Conservation (phyloP, 2,797 vertebrate genomes). For the Rhinoraja longicauda region DNA sequence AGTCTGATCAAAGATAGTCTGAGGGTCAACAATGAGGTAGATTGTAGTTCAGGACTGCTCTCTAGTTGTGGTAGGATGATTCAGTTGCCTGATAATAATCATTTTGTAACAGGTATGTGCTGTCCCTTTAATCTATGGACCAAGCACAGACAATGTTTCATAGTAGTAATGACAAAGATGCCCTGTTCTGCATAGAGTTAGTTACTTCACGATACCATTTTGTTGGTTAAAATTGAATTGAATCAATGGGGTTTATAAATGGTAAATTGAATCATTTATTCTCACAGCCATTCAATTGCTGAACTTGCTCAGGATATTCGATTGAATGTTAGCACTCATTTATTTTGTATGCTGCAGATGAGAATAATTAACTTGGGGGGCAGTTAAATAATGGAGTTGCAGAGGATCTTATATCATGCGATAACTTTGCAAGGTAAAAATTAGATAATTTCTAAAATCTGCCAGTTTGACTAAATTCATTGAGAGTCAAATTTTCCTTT, state of each 20-base stretch:
- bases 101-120: background rate
- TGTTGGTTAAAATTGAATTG: background rate
- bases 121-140: background rate
- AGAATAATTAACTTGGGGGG: background rate
- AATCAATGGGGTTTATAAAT: background rate
- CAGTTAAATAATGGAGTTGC: background rate
- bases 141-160: background rate
- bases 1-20: too few species aligned
- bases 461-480: background rate
- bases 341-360: background rate
- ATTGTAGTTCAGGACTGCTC: too few species aligned
- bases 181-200: background rate
- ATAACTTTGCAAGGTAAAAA: background rate
- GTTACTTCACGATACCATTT: background rate
- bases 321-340: background rate
- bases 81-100: too few species aligned
- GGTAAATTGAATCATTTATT: constrained; percentile 9
- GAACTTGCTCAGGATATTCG: background rate
- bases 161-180: background rate
- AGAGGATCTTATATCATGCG: background rate
- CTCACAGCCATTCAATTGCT: background rate
- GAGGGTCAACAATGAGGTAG: too few species aligned
- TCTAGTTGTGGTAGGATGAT: too few species aligned
- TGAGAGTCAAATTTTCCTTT: background rate
- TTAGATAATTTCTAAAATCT: background rate